Base-by-base conservation (phyloP, 2,797 vertebrate species). In the Atherinosoma microstoma region DNA sequence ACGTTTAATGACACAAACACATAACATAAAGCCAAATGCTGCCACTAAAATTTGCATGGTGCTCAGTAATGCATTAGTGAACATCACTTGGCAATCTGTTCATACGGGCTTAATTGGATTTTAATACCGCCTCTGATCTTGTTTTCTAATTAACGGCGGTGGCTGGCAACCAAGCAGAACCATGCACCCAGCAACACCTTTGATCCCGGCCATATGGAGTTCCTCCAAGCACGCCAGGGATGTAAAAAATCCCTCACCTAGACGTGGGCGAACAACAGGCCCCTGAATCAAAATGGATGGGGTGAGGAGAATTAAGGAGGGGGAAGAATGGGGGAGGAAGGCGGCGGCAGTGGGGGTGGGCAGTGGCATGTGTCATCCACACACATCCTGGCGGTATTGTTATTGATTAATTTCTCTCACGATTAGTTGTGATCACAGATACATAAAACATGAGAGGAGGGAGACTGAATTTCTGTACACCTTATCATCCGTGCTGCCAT, bases 81-180 rank as follows among this genome's bases (percentile, higher is more conserved):
- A 99, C 98, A 98, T 98, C 98, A 97, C 98, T 99, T 98, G 97
- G 97, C 98, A 99, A 99, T 99, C 98, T 99, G 98, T 99, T 99
- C 97, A 98, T 98, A 98, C 92, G 88, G 87, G 90, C 93, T 95
- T 95, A 95, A 95, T 95, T 95, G 94, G 94, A 95, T 95, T 95
- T 95, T 95, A 95, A 95, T 95, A 94, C 94, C 93, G 94, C 94
- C 94, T 95, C 94, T 95, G 94, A 95, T 95, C 94, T 95, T 95
- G 94, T 95, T 95, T 95, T 94, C 94, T 95, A 95, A 95, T 95
- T 95, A 95, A 95, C 93, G 91, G 91, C 92, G 91, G 94, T 94
- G 92, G 94, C 94, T 95, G 94, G 93, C 94, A 94, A 94, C 93
- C 92, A 94, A 95, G 94, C 94, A 94, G 94, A 95, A 94, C 93